phyloP scores from a whole-genome alignment of 2,888 invertebrate species.

The Hypena proboscidalis region DNA sequence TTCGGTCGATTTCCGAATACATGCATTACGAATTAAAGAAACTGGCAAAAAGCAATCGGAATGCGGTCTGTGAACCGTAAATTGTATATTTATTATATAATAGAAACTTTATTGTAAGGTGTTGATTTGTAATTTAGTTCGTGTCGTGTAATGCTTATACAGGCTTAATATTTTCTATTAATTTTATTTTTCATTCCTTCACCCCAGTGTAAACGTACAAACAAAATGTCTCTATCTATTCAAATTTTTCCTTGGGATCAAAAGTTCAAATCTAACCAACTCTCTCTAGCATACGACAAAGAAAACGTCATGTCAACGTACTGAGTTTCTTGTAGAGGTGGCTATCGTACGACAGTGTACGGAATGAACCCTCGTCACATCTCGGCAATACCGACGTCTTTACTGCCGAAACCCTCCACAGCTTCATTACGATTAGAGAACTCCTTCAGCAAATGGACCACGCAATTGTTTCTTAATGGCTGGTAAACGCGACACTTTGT shows the following conservation, averaged over 20 bases:
- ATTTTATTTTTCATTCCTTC: constrained; percentile 7
- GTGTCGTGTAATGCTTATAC: not conserved
- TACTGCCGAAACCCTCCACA: constrained; percentile 58
- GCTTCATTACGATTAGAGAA: constrained; percentile 34
- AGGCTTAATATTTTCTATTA: not conserved
- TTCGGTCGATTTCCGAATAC: constrained; percentile 31
- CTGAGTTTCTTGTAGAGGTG: constrained; percentile 48
- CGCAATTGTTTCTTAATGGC: constrained; percentile 44
- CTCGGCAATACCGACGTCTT: constrained; percentile 68
- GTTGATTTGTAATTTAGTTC: constrained; percentile 10
- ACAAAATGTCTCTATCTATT: constrained; percentile 34
- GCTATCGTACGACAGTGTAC: constrained; percentile 41
- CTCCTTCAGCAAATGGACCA: constrained; percentile 25
- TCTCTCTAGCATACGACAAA: constrained; percentile 36
- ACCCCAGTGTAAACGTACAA: constrained; percentile 31
- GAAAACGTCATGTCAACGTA: constrained; percentile 55
- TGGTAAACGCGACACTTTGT: constrained; percentile 33
- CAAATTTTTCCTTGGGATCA: constrained; percentile 41
- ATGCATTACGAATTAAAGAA: constrained; percentile 22
- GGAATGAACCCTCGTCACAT: constrained; percentile 60
- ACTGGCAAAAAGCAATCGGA: constrained; percentile 10
- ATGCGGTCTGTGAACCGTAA: constrained; percentile 4
- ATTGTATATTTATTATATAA: constrained; percentile 7
- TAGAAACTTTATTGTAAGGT: constrained; percentile 7
- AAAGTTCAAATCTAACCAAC: constrained; percentile 48